Evolutionary conservation across 1,140 invertebrate genomes (phyloP), one percentile per base, ranked within the genome.

Genomic region (Pemphigus obesinymphae): DNA sequence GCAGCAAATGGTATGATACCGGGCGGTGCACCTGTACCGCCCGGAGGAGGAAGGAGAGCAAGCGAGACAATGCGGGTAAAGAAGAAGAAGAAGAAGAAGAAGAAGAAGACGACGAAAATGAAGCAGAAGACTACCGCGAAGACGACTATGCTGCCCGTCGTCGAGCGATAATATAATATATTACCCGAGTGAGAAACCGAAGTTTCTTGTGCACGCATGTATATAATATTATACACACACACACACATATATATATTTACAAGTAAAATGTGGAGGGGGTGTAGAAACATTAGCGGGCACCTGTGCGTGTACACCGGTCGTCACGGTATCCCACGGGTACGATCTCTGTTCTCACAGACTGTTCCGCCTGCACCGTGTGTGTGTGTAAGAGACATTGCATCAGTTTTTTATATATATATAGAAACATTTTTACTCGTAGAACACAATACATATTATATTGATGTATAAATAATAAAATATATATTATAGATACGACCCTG

Each of bases 11-110:
- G 76, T 55, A 78, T 58, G 50, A 78, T 78, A 78, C 68, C 45
- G 70, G 70, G 26, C 43, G 70, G 70, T 29, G 29, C 70, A 73
- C 76, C 76, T 80, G 76, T 80, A 80, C 76, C 76, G 76, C 76
- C 76, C 70, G 70, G 55, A 63, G 76, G 76, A 80, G 76, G 76
- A 80, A 80, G 76, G 55, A 73, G 45, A 48, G 43, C 48, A 15
- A 20, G 4, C 40, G 70, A n/a, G n/a, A 34, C 31, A 53, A 31
- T 55, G 76, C 26, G 23, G 37, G 70, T 43, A 37, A 34, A 7
- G 55, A 29, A 73, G 17, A 72, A 45, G 43, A 45, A 45, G 10
- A 11, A 11, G 10, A 45, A 45, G 3, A 45, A 55, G 37, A 70
- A 70, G 6, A 43, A 70, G 31, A 40, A 31, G 20, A 61, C 29